A percentile compares a stretch with the other conserved stretches of the same genome.
Conservation (phyloP, 2,888 invertebrate species). For the Eustalomyia histrio region DNA sequence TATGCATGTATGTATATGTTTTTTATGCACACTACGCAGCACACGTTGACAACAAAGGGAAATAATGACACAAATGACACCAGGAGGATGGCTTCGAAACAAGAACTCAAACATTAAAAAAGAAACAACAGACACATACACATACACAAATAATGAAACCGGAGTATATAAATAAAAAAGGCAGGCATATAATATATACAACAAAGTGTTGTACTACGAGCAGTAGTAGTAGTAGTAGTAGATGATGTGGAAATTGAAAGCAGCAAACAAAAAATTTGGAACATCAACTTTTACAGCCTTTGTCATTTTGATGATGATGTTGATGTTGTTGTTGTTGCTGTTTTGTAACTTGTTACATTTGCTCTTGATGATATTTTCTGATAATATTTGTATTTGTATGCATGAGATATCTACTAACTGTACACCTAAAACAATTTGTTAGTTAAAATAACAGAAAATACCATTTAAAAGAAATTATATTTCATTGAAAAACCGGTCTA, state of each 20-base stretch:
- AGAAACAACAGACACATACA: conserved; percentile 9
- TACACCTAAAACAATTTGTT: too few species aligned
- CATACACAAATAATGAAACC: conserved; percentile 6
- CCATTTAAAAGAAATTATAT: too few species aligned
- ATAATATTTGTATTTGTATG: conserved; percentile 49
- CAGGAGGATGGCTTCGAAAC: conserved; percentile 53
- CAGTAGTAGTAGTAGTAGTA: conserved; percentile 11
- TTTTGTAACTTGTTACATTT: conserved; percentile 44
- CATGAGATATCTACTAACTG: conserved; percentile 21
- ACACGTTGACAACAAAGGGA: conserved; percentile 59
- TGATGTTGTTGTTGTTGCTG: conserved; percentile 8
- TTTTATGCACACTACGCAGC: conserved; percentile 26
- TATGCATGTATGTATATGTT: not conserved
- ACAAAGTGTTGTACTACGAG: conserved; percentile 5
- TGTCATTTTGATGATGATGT: conserved; percentile 23
- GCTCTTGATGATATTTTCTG: conserved; percentile 44
- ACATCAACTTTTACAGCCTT: conserved; percentile 23
- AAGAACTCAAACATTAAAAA: conserved; percentile 39
- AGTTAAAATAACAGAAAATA: too few species aligned
- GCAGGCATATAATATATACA: not conserved
- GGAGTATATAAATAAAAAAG: not conserved
- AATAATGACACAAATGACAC: conserved; percentile 60
- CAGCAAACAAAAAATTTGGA: conserved; percentile 4
- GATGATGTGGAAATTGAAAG: conserved; percentile 52
- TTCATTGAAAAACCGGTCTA: too few species aligned